A percentile compares a stretch with the other conserved stretches of the same genome.
Conservation (phyloP, 2,888 invertebrate species). For the Lycocerus yunnanus region DNA sequence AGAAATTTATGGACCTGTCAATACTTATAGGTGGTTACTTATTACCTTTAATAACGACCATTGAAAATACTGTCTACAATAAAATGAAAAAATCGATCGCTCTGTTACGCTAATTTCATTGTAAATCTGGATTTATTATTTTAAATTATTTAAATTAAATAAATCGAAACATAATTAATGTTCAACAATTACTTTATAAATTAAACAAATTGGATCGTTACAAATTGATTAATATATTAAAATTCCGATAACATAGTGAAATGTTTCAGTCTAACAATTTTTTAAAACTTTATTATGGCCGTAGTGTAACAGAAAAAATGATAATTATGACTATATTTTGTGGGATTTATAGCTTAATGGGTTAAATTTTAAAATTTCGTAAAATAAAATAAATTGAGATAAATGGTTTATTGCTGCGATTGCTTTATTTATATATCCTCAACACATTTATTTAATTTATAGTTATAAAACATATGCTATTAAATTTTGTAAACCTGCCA, state of each 20-base stretch:
- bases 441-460: not conserved
- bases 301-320: not conserved
- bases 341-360: not conserved
- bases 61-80: not conserved
- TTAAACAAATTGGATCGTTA: not conserved
- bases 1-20: slow-evolving; percentile 2
- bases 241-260: not conserved
- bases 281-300: not conserved
- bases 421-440: not conserved
- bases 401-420: not conserved
- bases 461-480: not conserved
- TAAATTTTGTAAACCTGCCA: not conserved
- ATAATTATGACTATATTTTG: not conserved
- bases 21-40: not conserved
- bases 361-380: not conserved
- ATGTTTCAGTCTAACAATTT: not conserved
- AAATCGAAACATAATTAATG: too few species aligned
- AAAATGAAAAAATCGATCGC: not conserved
- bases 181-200: too few species aligned
- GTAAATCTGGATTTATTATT: not conserved
- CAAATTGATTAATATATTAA: not conserved
- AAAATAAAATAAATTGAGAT: not conserved
- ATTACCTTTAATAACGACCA: not conserved
- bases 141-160: not conserved
- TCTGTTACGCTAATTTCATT: not conserved